These are phyloP conservation scores for Mus minutoides DNA, from an alignment of 2,797 vertebrate species.

Conservation along the genomic window DNA sequence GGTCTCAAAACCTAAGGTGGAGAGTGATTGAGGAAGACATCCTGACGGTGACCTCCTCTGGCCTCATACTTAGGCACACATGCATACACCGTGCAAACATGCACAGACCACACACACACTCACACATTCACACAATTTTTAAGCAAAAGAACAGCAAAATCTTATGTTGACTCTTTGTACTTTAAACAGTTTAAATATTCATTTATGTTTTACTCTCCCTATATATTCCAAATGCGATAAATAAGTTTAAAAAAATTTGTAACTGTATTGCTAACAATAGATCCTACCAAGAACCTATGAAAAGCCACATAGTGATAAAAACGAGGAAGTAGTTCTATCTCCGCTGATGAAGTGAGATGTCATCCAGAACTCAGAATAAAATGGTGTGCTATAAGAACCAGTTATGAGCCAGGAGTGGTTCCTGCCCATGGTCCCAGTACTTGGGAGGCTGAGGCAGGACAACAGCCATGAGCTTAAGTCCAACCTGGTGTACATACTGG, in stretches of 20 bases:
- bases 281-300: neutral
- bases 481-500: neutral
- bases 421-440: neutral
- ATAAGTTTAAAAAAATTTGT: neutral
- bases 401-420: neutral
- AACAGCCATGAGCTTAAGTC: neutral
- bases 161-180: constrained; percentile 6
- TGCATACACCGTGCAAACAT: neutral
- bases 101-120: neutral
- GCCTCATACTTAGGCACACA: neutral
- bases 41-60: neutral
- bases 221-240: neutral
- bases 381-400: neutral
- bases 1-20: neutral
- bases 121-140: neutral
- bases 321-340: neutral
- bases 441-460: neutral
- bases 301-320: constrained; percentile 20
- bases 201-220: neutral
- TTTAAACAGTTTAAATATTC: neutral
- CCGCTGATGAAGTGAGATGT: neutral
- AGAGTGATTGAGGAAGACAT: neutral
- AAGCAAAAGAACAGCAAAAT: neutral
- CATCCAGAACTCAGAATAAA: neutral
- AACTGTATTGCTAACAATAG: constrained; percentile 18